Evolutionary conservation across 1,140 invertebrate species (phyloP).

Genomic region (Trichomalopsis sarcophagae): DNA sequence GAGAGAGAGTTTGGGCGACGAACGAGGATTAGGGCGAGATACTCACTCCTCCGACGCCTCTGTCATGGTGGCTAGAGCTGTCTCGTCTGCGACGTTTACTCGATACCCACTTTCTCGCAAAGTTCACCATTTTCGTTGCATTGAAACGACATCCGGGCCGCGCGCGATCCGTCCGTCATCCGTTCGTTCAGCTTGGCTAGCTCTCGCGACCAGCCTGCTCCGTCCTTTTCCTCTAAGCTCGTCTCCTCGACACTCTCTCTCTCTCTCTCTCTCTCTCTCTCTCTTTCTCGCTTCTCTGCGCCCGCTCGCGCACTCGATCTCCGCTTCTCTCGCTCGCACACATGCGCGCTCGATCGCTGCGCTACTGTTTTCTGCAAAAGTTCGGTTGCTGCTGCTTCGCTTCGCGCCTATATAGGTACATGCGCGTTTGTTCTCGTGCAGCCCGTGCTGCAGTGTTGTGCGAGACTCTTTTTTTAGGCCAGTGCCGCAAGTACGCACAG

Average conservation of each 20-base stretch:
- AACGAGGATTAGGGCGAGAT: slow-evolving; percentile 35
- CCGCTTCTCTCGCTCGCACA: slow-evolving; percentile 28
- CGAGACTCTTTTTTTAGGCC: slow-evolving; percentile 50
- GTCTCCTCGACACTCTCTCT: slow-evolving; percentile 21
- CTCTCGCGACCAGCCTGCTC: not conserved
- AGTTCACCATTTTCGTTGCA: slow-evolving; percentile 74
- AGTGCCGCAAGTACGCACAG: slow-evolving; percentile 50
- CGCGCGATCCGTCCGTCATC: slow-evolving; percentile 44
- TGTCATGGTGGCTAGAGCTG: slow-evolving; percentile 73
- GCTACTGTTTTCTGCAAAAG: too few relatives aligned
- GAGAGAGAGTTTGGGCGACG: slow-evolving; percentile 12
- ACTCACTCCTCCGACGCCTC: slow-evolving; percentile 75
- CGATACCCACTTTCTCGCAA: slow-evolving; percentile 70
- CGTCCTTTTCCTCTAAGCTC: not conserved
- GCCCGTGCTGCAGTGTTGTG: not conserved
- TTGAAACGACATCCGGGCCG: slow-evolving; percentile 73
- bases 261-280: slow-evolving; percentile 46
- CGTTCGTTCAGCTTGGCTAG: not conserved
- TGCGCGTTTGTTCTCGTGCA: too few relatives aligned
- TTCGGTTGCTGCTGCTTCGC: too few relatives aligned
- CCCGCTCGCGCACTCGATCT: slow-evolving; percentile 8
- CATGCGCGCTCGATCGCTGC: not conserved
- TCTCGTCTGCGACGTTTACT: slow-evolving; percentile 70
- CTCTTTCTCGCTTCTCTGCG: slow-evolving; percentile 44
- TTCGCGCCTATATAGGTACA: too few relatives aligned